Evolutionary conservation across 2,797 vertebrate species (phyloP).

Genomic region (Prunella strophiata): DNA sequence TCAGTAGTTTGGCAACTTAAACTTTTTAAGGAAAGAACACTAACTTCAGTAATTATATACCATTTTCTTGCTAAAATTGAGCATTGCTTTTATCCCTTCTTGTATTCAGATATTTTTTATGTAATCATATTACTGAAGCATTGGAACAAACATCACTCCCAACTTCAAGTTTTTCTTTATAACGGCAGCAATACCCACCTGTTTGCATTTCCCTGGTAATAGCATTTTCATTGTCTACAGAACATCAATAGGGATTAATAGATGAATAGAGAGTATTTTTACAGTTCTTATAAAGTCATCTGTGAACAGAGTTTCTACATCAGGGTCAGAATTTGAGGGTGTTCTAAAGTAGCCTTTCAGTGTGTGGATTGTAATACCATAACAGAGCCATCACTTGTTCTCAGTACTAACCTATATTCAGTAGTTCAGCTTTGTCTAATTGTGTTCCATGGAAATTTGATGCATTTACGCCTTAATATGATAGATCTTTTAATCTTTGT

Average conservation of each 20-base stretch:
- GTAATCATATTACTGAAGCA: not conserved
- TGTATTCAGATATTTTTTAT: not conserved
- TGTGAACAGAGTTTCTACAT: not conserved
- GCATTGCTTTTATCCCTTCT: not conserved
- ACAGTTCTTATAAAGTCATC: fast-evolving
- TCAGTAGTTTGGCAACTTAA: not conserved
- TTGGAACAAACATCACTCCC: not conserved
- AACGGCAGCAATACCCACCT: not conserved
- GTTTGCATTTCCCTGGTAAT: not conserved
- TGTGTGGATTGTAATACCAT: not conserved
- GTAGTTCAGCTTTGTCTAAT: not conserved
- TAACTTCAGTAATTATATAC: not conserved
- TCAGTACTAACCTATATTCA: not conserved
- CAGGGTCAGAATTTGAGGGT: not conserved
- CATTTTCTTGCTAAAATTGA: not conserved
- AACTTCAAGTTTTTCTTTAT: not conserved
- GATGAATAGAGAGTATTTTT: not conserved
- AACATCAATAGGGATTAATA: not conserved
- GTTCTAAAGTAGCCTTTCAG: not conserved
- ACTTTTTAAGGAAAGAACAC: not conserved
- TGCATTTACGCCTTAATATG: not conserved
- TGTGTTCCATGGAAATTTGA: not conserved
- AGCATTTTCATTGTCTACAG: not conserved
- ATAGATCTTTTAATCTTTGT: not conserved
- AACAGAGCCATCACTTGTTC: not conserved